Conservation (phyloP, 2,797 vertebrate species). For the Catamblyrhynchus diadema region DNA sequence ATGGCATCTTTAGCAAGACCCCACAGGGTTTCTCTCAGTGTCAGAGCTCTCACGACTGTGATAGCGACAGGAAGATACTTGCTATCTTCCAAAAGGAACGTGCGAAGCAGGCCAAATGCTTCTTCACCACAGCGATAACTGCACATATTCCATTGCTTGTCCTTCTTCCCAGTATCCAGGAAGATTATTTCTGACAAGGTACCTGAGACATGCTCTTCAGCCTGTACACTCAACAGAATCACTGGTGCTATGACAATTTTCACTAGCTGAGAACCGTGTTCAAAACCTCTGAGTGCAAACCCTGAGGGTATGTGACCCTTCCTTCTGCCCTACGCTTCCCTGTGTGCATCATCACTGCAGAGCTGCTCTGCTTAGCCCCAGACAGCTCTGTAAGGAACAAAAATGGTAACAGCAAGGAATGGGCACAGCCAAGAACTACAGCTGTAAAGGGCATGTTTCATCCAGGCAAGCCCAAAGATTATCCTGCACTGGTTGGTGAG, state of each 20-base stretch:
- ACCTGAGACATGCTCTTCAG: background rate
- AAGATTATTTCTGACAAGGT: background rate
- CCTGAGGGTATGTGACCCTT: accelerated
- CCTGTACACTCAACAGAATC: background rate
- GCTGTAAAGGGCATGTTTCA: background rate
- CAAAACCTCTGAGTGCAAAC: background rate
- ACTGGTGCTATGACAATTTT: background rate
- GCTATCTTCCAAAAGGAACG: background rate
- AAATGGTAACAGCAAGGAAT: background rate
- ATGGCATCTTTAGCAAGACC: background rate
- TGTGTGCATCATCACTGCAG: background rate
- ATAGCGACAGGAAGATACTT: background rate
- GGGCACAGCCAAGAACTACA: background rate
- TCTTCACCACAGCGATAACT: background rate
- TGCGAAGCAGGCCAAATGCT: background rate
- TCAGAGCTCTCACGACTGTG: background rate
- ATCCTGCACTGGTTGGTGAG: background rate
- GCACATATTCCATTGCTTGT: background rate
- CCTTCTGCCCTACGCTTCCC: background rate
- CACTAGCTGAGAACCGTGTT: background rate
- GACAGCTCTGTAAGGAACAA: background rate
- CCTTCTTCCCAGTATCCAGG: background rate
- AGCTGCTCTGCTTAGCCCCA: background rate
- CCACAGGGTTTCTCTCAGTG: background rate
- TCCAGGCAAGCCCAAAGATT: background rate